Evolutionary conservation across 2,797 vertebrate genomes (phyloP).

Genomic region (Myotis myotis): DNA sequence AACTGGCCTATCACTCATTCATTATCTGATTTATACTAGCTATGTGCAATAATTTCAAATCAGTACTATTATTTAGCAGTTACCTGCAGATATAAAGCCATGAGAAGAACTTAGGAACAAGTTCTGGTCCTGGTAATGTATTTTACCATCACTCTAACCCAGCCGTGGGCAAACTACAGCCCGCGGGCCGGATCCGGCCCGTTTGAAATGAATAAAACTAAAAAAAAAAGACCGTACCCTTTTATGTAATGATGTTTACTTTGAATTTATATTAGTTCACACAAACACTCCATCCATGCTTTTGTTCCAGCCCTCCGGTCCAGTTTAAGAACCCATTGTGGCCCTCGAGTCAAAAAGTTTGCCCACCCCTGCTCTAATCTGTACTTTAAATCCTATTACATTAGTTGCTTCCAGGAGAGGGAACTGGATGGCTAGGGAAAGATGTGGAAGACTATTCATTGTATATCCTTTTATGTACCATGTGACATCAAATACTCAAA

Average conservation of each 20-base stretch:
- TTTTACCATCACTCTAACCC: background rate
- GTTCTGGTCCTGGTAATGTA: background rate
- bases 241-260: too few relatives aligned
- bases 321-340: too few relatives aligned
- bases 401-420: background rate
- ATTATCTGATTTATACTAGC: background rate
- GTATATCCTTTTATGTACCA: background rate
- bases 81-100: background rate
- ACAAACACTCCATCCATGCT: too few relatives aligned
- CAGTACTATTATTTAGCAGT: background rate
- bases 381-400: background rate
- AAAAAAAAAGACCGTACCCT: too few relatives aligned
- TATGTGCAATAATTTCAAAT: background rate
- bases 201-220: too few relatives aligned
- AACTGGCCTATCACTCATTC: background rate
- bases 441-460: background rate
- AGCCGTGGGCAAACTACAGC: too few relatives aligned
- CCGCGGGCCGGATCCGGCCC: too few relatives aligned
- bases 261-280: too few relatives aligned
- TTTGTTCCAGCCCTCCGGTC: too few relatives aligned
- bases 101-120: constrained; percentile 3
- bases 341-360: too few relatives aligned
- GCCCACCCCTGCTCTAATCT: background rate
- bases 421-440: background rate
- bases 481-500: background rate